Percentiles rank a stretch among this genome's conserved stretches.
Conservation (phyloP, 92 coral and sea anemone genomes). For the Epizoanthus scotinus region DNA sequence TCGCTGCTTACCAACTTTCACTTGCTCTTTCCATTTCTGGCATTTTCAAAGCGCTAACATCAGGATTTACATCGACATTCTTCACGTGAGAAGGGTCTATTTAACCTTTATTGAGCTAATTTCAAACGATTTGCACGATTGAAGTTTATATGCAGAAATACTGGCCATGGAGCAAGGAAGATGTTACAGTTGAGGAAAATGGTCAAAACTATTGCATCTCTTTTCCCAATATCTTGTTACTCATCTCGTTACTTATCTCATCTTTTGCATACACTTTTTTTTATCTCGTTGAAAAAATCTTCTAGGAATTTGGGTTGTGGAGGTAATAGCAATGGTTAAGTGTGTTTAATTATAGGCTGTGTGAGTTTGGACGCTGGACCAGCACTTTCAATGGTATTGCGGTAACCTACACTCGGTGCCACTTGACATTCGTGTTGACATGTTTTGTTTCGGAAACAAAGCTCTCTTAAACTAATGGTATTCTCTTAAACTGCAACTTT, state of each 20-base stretch:
- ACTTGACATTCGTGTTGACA: neutral
- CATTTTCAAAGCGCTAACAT: too few relatives aligned
- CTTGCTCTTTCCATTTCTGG: too few relatives aligned
- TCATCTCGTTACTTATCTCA: too few relatives aligned
- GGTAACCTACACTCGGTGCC: neutral
- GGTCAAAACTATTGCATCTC: neutral
- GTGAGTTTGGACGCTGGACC: neutral
- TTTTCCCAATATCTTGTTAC: neutral
- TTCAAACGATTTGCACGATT: neutral
- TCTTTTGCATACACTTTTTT: too few relatives aligned
- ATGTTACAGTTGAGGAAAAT: neutral
- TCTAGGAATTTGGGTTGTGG: too few relatives aligned
- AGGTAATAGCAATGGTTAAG: too few relatives aligned
- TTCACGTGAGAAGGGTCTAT: too few relatives aligned
- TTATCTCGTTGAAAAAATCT: too few relatives aligned
- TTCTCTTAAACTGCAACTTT: neutral
- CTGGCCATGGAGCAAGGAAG: neutral
- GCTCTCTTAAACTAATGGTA: neutral
- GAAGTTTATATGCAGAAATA: too few relatives aligned
- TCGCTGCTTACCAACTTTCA: too few relatives aligned
- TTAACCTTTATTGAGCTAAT: neutral
- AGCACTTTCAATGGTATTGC: neutral
- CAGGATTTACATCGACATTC: too few relatives aligned
- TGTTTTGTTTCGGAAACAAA: neutral
- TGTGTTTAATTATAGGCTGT: neutral